A percentile compares a stretch with the other conserved stretches of the same genome.
Evolutionary conservation across 2,888 invertebrate genomes (phyloP).

Genomic region (Eupeodes latifasciatus): DNA sequence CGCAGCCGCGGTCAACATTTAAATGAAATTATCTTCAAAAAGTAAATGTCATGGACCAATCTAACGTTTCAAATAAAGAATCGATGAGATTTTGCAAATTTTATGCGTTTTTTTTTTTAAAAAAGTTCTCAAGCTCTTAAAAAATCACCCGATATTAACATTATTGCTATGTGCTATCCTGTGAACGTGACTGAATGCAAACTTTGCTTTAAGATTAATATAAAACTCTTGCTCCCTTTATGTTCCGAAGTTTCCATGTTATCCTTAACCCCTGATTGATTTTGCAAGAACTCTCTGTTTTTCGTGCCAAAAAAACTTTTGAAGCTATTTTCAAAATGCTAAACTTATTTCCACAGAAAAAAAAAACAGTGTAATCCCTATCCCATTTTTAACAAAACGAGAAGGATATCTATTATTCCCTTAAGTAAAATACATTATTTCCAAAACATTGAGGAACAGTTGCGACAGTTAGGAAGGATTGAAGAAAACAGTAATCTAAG

Average conservation of each 20-base stretch:
- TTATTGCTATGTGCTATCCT: neutral
- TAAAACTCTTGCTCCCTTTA: neutral
- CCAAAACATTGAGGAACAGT: conserved; percentile 58
- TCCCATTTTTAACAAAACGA: conserved; percentile 15
- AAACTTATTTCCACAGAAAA: conserved; percentile 55
- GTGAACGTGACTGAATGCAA: conserved; percentile 26
- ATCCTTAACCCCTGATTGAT: conserved; percentile 69
- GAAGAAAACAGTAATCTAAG: neutral
- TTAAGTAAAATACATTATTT: conserved; percentile 73
- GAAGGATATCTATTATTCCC: conserved; percentile 28
- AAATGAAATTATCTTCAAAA: no score
- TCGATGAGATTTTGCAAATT: no score
- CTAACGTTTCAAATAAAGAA: no score
- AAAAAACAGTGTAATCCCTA: conserved; percentile 60
- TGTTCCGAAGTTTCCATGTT: conserved; percentile 42
- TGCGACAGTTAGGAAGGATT: conserved; percentile 6
- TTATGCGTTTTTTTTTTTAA: no score
- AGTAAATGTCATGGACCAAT: no score
- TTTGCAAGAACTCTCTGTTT: conserved; percentile 23
- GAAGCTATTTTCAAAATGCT: conserved; percentile 45
- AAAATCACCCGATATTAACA: no score
- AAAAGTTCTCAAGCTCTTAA: no score
- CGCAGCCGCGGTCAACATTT: no score
- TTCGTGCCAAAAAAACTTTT: conserved; percentile 16
- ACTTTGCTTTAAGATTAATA: conserved; percentile 33